phyloP scores from a whole-genome alignment of 1,140 invertebrate genomes.

The Trialeurodes vaporariorum region DNA sequence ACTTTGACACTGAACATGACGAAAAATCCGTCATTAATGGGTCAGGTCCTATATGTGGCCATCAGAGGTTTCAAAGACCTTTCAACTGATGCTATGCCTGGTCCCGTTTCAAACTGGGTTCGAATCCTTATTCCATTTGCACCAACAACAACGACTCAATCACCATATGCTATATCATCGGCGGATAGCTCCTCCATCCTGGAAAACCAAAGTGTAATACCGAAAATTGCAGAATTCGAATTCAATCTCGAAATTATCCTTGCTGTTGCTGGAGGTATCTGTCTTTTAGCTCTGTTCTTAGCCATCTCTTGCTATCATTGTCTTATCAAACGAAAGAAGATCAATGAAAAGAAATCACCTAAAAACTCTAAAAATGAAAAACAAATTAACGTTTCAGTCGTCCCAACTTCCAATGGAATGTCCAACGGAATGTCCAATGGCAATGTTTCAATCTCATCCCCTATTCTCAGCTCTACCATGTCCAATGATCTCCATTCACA shows the following conservation, averaged over 20 bases:
- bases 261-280: conserved; percentile 32
- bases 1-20: conserved; percentile 37
- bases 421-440: conserved; percentile 19
- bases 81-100: conserved; percentile 29
- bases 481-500: conserved; percentile 2
- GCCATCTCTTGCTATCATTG: conserved; percentile 39
- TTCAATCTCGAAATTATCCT: conserved; percentile 33
- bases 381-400: conserved; percentile 26
- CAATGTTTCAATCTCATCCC: conserved; percentile 19
- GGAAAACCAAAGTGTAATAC: conserved; percentile 27
- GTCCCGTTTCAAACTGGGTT: conserved; percentile 44
- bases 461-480: conserved; percentile 16
- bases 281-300: conserved; percentile 33
- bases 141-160: conserved; percentile 35
- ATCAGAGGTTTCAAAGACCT: conserved; percentile 37
- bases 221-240: conserved; percentile 25
- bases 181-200: conserved; percentile 26
- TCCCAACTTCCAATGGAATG: conserved; percentile 22
- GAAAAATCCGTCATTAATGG: conserved; percentile 34
- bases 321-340: conserved; percentile 29
- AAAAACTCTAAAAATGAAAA: conserved; percentile 22
- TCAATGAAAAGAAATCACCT: conserved; percentile 19
- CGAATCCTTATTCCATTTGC: conserved; percentile 38
- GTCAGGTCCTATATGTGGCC: conserved; percentile 39
- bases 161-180: conserved; percentile 33